Evolutionary conservation across 2,888 invertebrate genomes (phyloP).

Genomic region (Phortica magna): DNA sequence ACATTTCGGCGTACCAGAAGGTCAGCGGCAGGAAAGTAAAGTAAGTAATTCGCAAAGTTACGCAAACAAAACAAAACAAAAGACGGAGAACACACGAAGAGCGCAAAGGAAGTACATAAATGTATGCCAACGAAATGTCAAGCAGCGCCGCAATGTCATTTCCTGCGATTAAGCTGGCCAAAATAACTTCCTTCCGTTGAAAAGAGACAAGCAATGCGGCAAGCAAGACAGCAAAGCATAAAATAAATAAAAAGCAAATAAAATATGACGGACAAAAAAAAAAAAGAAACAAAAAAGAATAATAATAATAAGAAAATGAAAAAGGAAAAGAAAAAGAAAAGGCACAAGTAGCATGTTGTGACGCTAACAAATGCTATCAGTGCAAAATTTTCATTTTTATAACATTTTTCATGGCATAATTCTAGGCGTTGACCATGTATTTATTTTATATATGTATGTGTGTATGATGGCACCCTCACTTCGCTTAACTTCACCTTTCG

Average conservation of each 20-base stretch:
- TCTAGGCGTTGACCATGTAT: slow-evolving; percentile 29
- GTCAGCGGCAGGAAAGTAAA: no score
- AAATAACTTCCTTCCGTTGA: slow-evolving; percentile 40
- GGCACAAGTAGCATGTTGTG: no score
- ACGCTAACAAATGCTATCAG: slow-evolving; percentile 17
- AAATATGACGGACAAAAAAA: background rate
- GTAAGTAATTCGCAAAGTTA: no score
- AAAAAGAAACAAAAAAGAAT: slow-evolving; percentile 1
- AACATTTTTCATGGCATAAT: slow-evolving; percentile 39
- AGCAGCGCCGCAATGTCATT: slow-evolving; percentile 16
- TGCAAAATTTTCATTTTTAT: slow-evolving; percentile 40
- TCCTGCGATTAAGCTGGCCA: slow-evolving; percentile 33
- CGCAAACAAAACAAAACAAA: slow-evolving; percentile 1
- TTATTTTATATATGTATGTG: background rate
- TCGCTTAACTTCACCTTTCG: background rate
- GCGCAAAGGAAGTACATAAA: background rate
- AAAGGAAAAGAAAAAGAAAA: background rate
- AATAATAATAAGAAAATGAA: slow-evolving; percentile 12
- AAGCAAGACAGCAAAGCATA: background rate
- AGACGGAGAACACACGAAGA: background rate
- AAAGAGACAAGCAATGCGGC: background rate
- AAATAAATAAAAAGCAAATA: slow-evolving; percentile 2
- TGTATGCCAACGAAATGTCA: background rate
- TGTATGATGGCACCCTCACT: background rate
- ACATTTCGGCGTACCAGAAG: no score